Percentiles rank a stretch among this genome's conserved stretches.
These are phyloP conservation scores for Danaus plexippus DNA, from an alignment of 1,140 invertebrate genomes.

Conservation along the genomic window DNA sequence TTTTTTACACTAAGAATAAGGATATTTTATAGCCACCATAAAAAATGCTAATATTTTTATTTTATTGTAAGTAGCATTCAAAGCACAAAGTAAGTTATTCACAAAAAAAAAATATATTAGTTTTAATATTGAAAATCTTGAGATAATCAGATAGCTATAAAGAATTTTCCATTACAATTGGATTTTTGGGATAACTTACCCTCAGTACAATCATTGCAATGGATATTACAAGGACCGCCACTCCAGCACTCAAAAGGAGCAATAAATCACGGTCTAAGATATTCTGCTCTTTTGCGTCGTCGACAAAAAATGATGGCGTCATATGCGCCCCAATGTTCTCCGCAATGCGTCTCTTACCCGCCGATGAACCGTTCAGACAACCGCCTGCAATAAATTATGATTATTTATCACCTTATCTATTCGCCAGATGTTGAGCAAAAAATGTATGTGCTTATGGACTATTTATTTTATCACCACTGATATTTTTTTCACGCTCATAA, in stretches of 20 bases:
- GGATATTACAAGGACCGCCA: slow-evolving; percentile 32
- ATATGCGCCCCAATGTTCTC: slow-evolving; percentile 54
- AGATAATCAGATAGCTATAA: too few species aligned
- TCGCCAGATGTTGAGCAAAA: neutral
- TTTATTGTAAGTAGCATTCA: too few species aligned
- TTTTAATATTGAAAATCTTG: too few species aligned
- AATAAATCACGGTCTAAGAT: slow-evolving; percentile 46
- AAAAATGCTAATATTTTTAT: too few species aligned
- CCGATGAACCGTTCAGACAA: slow-evolving; percentile 60
- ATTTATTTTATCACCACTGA: slow-evolving; percentile 4
- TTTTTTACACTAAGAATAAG: neutral
- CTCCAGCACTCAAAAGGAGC: slow-evolving; percentile 36
- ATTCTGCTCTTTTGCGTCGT: slow-evolving; percentile 41
- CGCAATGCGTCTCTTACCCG: slow-evolving; percentile 58
- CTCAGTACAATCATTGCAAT: slow-evolving; percentile 37
- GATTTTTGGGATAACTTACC: slow-evolving; percentile 30
- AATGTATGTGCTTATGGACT: slow-evolving; percentile 1
- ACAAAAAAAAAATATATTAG: too few species aligned
- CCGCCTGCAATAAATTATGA: slow-evolving; percentile 40
- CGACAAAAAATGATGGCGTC: slow-evolving; percentile 58
- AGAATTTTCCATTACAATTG: too few species aligned
- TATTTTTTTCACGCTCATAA: too few species aligned
- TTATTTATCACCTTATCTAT: slow-evolving; percentile 12
- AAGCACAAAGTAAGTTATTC: too few species aligned
- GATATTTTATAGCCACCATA: neutral